Base-by-base conservation (phyloP, 53 echinoderm and acorn worm genomes). In the Hippasteria phrygiana region DNA sequence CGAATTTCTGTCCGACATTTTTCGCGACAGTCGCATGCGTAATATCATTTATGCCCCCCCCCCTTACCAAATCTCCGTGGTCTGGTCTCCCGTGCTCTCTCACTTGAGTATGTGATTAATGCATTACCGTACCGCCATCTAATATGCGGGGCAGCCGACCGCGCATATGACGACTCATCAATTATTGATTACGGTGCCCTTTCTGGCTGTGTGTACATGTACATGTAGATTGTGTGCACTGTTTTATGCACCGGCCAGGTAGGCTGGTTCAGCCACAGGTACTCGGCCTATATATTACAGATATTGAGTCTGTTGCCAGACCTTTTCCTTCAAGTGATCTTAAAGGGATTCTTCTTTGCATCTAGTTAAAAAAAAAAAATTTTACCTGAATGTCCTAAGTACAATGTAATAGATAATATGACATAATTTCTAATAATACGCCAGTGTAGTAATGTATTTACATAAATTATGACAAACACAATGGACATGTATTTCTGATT, bases 141-240 rank as follows among this genome's bases (percentile, higher is more conserved):
- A 50, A 75, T 48, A 75, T 75, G 75, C 33, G 37, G 75, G 13
- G 47, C 50, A 75, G 50, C 26, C 9, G 32, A 31, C 20, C 75
- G 24, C 48, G 75, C 50, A 50, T 75, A 75, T 75, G 50, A 24
- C 1, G 42, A 41, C 75, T 48, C 75, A 75, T 75, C 50, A 75
- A 47, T 75, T 75, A 75, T 75, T 75, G 75, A 75, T 75, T 12
- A 16, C 33, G 75, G 3, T 47, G 75, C 72, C 14, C 69, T 67
- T n/a, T n/a, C n/a, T 18, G 67, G 34, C 43, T 73, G 22, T 63
- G 32, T 27, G 10, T 24, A n/a, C 64, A 24, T 63, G 64, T 63
- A 24, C 24, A 20, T 51, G 3, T 2, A 27, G 4, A 22, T 62
- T 20, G 32, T 31, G 35, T 66, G 32, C 67, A 35, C 32, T 66